Evolutionary conservation across 2,797 vertebrate genomes (phyloP).

Genomic region (Pseudopleuronectes americanus): DNA sequence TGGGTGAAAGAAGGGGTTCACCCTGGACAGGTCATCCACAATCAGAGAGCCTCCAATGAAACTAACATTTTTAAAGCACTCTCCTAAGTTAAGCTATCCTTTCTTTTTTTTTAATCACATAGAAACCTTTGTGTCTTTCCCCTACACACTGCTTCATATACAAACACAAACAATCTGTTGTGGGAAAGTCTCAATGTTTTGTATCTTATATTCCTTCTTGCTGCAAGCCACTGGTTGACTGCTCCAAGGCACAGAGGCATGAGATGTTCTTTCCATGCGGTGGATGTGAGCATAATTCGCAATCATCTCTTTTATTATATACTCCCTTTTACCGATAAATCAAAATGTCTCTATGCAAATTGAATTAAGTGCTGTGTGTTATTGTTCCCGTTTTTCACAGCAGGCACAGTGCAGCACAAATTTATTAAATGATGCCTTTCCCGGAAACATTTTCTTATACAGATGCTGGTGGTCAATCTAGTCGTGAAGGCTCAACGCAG

Average conservation of each 20-base stretch:
- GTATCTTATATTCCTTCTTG: slow-evolving; percentile 6
- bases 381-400: slow-evolving; percentile 46
- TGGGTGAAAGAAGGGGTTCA: too few species aligned
- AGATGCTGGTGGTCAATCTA: not conserved
- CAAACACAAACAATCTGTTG: not conserved
- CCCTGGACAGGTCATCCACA: too few species aligned
- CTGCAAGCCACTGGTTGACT: slow-evolving; percentile 24
- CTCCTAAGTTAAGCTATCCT: not conserved
- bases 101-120: not conserved
- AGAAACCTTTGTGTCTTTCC: not conserved
- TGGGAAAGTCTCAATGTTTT: not conserved
- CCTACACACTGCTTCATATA: too few species aligned
- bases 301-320: slow-evolving; percentile 52
- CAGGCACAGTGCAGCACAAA: not conserved
- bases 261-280: slow-evolving; percentile 14
- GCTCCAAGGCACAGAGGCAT: not conserved
- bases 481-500: not conserved
- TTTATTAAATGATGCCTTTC: slow-evolving; percentile 3
- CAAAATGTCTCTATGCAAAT: slow-evolving; percentile 61
- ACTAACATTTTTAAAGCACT: not conserved
- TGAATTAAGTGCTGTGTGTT: slow-evolving; percentile 44
- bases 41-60: too few species aligned
- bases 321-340: slow-evolving; percentile 50
- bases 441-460: not conserved
- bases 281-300: slow-evolving; percentile 43